These are phyloP conservation scores for Epizoanthus fatuus DNA, from an alignment of 92 coral and sea anemone genomes.

Conservation along the genomic window DNA sequence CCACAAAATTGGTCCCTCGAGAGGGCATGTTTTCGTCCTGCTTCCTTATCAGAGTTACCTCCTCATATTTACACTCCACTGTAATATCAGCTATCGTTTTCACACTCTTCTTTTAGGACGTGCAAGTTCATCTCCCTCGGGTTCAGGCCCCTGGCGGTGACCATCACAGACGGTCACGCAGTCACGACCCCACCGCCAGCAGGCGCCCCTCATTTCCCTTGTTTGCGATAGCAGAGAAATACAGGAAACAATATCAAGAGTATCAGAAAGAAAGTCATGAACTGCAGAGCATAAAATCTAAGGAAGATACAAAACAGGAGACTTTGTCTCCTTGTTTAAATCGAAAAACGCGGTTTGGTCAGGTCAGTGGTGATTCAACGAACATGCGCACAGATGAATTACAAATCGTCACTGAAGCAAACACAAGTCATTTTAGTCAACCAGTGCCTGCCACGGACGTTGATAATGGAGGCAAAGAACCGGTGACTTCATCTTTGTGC, in stretches of 20 bases:
- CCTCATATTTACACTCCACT: neutral
- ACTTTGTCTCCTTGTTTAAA: neutral
- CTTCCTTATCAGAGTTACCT: no score
- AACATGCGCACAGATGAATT: neutral
- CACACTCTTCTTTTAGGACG: constrained; percentile 38
- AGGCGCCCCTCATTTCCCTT: constrained; percentile 57
- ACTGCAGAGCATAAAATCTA: neutral
- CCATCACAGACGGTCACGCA: constrained; percentile 12
- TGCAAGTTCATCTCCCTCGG: constrained; percentile 71
- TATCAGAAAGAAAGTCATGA: constrained; percentile 16
- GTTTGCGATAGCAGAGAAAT: constrained; percentile 83
- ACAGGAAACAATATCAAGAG: constrained; percentile 68
- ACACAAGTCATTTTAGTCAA: neutral
- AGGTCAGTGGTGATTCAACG: neutral
- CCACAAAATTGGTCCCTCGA: no score
- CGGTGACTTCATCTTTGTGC: neutral
- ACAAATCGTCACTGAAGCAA: neutral
- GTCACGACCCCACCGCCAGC: constrained; percentile 34
- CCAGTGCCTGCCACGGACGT: no score
- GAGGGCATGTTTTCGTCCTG: no score
- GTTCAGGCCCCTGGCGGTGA: constrained; percentile 55
- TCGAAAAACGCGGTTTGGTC: neutral
- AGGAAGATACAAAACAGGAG: neutral
- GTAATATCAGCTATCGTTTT: neutral
- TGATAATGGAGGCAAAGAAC: neutral